Conservation (phyloP, 2,888 invertebrate genomes). For the Scrobipalpa atriplicella region DNA sequence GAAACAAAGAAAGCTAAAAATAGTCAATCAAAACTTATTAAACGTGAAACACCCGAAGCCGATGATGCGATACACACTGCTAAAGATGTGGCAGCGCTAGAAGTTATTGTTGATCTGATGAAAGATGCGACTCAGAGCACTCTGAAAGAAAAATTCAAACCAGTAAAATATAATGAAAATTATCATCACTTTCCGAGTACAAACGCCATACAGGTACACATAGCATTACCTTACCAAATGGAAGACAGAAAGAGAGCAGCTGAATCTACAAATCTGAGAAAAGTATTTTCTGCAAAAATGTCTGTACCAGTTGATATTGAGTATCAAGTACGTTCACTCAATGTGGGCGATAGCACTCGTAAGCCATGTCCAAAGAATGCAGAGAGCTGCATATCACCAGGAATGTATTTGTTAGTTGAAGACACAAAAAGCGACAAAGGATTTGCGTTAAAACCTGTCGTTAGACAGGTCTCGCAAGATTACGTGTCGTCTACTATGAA, state of each 20-base stretch:
- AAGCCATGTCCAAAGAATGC: not conserved
- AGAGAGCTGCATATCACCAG: slow-evolving; percentile 43
- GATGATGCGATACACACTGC: slow-evolving; percentile 50
- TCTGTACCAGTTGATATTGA: slow-evolving; percentile 65
- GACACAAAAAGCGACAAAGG: slow-evolving; percentile 45
- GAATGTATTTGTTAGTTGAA: slow-evolving; percentile 59
- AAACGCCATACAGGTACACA: slow-evolving; percentile 65
- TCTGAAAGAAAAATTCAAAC: not conserved
- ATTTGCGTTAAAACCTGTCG: slow-evolving; percentile 52
- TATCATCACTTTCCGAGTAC: slow-evolving; percentile 30
- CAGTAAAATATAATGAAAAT: not conserved
- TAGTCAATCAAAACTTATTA: not conserved
- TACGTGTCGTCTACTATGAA: slow-evolving; percentile 8
- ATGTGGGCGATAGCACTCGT: slow-evolving; percentile 37
- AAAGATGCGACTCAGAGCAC: slow-evolving; percentile 40
- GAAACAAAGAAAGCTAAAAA: not conserved
- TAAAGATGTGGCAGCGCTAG: slow-evolving; percentile 62
- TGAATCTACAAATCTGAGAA: slow-evolving; percentile 50
- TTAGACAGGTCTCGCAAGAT: not conserved
- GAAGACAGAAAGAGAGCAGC: slow-evolving; percentile 50
- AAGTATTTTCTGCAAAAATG: slow-evolving; percentile 64
- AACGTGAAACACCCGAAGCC: not conserved
- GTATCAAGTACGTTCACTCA: slow-evolving; percentile 62
- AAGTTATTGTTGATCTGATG: slow-evolving; percentile 63
- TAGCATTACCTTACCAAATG: slow-evolving; percentile 54